Evolutionary conservation across 1,140 invertebrate species (phyloP), one percentile per base, ranked within the genome.

Genomic region (Eulimnadia texana): DNA sequence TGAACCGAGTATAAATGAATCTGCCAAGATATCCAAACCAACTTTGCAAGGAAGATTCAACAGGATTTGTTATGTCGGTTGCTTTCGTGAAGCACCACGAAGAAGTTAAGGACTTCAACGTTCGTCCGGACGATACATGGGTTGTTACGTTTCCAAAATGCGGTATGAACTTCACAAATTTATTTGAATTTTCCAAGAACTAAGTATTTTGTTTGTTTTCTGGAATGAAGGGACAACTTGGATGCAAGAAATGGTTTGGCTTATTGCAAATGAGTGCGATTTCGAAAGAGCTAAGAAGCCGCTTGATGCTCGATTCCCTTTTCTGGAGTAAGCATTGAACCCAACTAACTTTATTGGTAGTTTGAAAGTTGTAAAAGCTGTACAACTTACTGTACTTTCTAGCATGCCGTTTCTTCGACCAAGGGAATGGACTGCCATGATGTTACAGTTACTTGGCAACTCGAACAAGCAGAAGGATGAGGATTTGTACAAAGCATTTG

Each of bases 171-270:
- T 16, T 52, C 10, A 9, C 50, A 19, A 52, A 10, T n/a, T 9
- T 52, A 25, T 55, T 23, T 57, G 1, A 19, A n/a, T 2, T 27
- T 13, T 57, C 10, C 11, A 29, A 2, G 16, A 10, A 29, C 22
- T 6, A 28, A 19, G 13, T 33, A 3, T 11, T 50, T 9, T 3
- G 28, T 53, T 0, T 9, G 3, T 61, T 0, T 0, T 67, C 28
- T 54, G n/a, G n/a, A n/a, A n/a, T 64, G 61, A 69, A 86, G 90
- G 89, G 27, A 91, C 88, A 42, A 90, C 90, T 2, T 92, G 88
- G 88, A 79, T 82, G 9, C 88, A 90, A 71, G 89, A 93, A 76
- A 87, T 93, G 81, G 78, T 87, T 2, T 93, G 88, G 88, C 77
- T 90, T 20, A 81, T 93, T 27, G 83, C 81, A 3, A 83, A 90